These are phyloP conservation scores for Hemichromis elongatus DNA, from an alignment of 2,113 vertebrate species.

Conservation along the genomic window DNA sequence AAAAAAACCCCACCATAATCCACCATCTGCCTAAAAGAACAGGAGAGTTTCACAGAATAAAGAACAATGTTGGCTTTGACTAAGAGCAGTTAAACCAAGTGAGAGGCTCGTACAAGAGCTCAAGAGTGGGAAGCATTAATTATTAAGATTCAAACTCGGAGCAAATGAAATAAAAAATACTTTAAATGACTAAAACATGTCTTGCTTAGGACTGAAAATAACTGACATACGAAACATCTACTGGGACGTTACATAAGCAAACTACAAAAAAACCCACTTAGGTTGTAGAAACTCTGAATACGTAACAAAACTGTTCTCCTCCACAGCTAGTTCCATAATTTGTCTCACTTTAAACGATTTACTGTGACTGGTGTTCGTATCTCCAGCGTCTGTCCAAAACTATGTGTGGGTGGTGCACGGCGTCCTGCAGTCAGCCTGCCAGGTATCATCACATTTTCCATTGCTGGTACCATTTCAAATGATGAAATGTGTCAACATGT, in stretches of 20 bases:
- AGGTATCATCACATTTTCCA: conserved; percentile 47
- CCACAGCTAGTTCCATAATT: background rate
- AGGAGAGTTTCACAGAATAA: background rate
- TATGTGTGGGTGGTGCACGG: background rate
- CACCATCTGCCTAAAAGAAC: background rate
- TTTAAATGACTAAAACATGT: background rate
- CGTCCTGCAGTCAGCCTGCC: background rate
- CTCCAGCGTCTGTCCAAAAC: background rate
- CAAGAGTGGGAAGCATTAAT: conserved; percentile 18
- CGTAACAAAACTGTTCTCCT: background rate
- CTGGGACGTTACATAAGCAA: background rate
- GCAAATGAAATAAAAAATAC: background rate
- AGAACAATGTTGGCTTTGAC: background rate
- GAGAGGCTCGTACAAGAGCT: conserved; percentile 12
- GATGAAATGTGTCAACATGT: conserved; percentile 46
- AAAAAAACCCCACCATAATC: background rate
- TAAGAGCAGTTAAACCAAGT: conserved; percentile 28
- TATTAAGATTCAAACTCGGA: conserved; percentile 30
- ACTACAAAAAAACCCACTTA: background rate
- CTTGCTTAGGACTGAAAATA: background rate
- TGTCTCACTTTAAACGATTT: background rate
- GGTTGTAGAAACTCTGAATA: background rate
- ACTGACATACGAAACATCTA: background rate
- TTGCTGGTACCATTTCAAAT: conserved; percentile 26
- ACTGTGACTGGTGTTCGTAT: background rate